These are phyloP conservation scores for Sarcophaga variegata DNA, from an alignment of 2,888 invertebrate genomes.

Conservation along the genomic window DNA sequence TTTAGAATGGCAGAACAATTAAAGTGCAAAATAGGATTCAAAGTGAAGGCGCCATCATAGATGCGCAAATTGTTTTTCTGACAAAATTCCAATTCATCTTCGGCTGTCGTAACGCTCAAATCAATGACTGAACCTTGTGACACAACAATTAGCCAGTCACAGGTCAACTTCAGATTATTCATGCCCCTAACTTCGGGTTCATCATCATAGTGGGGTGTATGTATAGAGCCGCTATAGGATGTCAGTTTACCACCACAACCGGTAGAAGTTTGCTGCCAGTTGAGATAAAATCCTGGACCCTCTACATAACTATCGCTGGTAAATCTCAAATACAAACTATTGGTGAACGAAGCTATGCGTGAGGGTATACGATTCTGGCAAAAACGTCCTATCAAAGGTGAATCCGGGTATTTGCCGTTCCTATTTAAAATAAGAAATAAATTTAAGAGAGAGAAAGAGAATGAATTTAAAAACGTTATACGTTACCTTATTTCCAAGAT, in stretches of 20 bases:
- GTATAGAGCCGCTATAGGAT: conserved; percentile 88
- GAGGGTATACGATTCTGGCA: conserved; percentile 87
- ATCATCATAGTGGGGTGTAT: conserved; percentile 87
- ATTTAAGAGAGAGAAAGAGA: background rate
- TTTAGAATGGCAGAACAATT: conserved; percentile 70
- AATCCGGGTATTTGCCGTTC: conserved; percentile 88
- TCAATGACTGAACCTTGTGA: conserved; percentile 87
- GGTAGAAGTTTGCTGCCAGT: conserved; percentile 86
- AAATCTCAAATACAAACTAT: conserved; percentile 89
- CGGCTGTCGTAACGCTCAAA: conserved; percentile 85
- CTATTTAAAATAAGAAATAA: conserved; percentile 80
- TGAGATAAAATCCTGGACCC: conserved; percentile 87
- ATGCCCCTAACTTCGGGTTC: conserved; percentile 12
- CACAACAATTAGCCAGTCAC: conserved; percentile 90
- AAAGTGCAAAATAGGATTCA: conserved; percentile 69
- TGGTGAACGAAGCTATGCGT: conserved; percentile 88
- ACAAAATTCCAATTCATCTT: conserved; percentile 82
- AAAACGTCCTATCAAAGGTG: conserved; percentile 91
- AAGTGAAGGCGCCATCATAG: conserved; percentile 75
- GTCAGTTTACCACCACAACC: conserved; percentile 92
- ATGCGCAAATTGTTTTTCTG: conserved; percentile 82
- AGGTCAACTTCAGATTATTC: conserved; percentile 85
- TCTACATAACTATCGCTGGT: conserved; percentile 86
- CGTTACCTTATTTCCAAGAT: conserved; percentile 88
- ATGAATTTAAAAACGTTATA: background rate